Evolutionary conservation across 2,797 vertebrate species (phyloP).

Genomic region (Pantherophis vulpinus): DNA sequence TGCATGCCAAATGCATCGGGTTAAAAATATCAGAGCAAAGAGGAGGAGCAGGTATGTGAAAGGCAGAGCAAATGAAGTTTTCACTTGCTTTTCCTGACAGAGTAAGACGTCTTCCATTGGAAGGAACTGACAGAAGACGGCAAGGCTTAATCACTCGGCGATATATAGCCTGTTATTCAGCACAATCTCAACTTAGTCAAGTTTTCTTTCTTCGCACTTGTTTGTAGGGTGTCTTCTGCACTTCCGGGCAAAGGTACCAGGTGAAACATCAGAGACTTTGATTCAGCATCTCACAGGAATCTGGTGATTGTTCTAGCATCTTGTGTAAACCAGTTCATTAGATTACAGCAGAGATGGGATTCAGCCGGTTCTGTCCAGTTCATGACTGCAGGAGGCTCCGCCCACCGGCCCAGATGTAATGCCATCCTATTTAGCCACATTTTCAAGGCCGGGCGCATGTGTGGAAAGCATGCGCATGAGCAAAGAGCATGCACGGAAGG

Average conservation of each 20-base stretch:
- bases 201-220: background rate
- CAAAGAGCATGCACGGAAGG: too few relatives aligned
- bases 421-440: too few relatives aligned
- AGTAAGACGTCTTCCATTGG: background rate
- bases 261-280: background rate
- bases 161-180: background rate
- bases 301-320: background rate
- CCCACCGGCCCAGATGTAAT: too few relatives aligned
- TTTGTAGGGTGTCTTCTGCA: background rate
- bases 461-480: too few relatives aligned
- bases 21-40: conserved; percentile 4
- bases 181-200: background rate
- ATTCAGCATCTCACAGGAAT: background rate
- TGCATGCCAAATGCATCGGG: conserved; percentile 9
- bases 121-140: background rate
- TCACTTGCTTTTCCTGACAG: background rate
- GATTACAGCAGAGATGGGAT: background rate
- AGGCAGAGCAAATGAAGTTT: background rate
- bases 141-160: too few relatives aligned
- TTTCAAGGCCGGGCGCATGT: too few relatives aligned
- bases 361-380: too few relatives aligned
- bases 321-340: background rate
- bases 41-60: background rate
- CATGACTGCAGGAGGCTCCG: too few relatives aligned
- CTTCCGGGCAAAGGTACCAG: background rate